Evolutionary conservation across 2,888 invertebrate species (phyloP).

Genomic region (Nomada flava): DNA sequence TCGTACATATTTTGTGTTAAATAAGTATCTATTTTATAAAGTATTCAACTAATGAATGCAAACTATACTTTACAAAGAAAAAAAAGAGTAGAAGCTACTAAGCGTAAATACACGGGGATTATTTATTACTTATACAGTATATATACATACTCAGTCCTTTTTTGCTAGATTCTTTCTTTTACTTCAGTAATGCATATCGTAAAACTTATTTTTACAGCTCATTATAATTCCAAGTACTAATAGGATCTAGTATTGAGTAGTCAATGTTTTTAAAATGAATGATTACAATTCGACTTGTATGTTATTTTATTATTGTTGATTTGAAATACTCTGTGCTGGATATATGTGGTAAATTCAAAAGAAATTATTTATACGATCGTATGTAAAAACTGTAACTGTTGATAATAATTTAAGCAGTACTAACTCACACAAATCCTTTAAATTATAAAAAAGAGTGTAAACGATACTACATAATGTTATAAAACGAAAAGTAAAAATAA

Average conservation of each 20-base stretch:
- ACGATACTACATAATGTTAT: not conserved
- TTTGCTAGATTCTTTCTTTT: not conserved
- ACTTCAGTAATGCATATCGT: slow-evolving; percentile 12
- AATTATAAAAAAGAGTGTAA: slow-evolving; percentile 17
- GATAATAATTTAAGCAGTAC: slow-evolving; percentile 33
- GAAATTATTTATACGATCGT: slow-evolving; percentile 25
- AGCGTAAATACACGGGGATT: slow-evolving; percentile 26
- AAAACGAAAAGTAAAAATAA: slow-evolving; percentile 20
- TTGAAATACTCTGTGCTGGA: slow-evolving; percentile 36
- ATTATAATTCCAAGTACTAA: slow-evolving; percentile 16
- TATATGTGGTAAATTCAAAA: slow-evolving; percentile 23
- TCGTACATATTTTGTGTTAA: slow-evolving; percentile 1
- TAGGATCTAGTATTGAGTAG: slow-evolving; percentile 84
- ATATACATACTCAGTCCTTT: not conserved
- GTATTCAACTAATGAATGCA: not conserved
- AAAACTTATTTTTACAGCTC: slow-evolving; percentile 8
- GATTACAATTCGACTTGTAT: slow-evolving; percentile 82
- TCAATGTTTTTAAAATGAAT: slow-evolving; percentile 86
- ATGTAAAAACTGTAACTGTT: slow-evolving; percentile 24
- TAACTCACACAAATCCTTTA: slow-evolving; percentile 22
- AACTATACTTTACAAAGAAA: not conserved
- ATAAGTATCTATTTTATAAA: slow-evolving; percentile 18
- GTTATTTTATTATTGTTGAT: slow-evolving; percentile 66
- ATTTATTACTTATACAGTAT: slow-evolving; percentile 23
- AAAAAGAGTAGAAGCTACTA: slow-evolving; percentile 25